phyloP scores from a whole-genome alignment of 2,888 invertebrate genomes.

The Trissoscelio sp. region DNA sequence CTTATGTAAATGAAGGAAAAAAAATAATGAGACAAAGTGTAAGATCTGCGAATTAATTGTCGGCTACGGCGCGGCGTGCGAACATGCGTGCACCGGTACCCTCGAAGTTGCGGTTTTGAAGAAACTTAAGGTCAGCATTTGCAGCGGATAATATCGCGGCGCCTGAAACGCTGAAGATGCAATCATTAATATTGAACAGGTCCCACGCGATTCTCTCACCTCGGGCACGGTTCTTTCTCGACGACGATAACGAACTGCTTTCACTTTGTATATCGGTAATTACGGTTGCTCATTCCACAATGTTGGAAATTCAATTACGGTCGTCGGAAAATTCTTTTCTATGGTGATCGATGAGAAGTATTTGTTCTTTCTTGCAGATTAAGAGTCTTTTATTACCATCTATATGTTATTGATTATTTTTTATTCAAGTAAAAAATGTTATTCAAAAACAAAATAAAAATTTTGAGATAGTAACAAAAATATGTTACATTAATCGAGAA shows the following conservation, averaged over 20 bases:
- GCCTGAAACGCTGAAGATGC: slow-evolving; percentile 49
- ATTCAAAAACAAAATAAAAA: no score
- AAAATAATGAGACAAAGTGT: slow-evolving; percentile 51
- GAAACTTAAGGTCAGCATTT: slow-evolving; percentile 60
- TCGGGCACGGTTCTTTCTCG: slow-evolving; percentile 43
- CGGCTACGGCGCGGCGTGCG: slow-evolving; percentile 72
- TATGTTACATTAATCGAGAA: no score
- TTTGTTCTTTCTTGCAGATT: no score
- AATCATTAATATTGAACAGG: slow-evolving; percentile 64
- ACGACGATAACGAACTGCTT: slow-evolving; percentile 69
- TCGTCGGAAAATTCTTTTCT: slow-evolving; percentile 25
- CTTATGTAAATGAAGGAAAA: slow-evolving; percentile 59
- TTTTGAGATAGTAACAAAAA: no score
- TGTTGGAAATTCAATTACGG: slow-evolving; percentile 47
- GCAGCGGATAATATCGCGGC: slow-evolving; percentile 53
- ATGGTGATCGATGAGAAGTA: no score
- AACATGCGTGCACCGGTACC: slow-evolving; percentile 62
- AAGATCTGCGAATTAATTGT: slow-evolving; percentile 64
- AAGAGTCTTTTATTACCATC: no score
- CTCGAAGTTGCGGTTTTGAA: slow-evolving; percentile 35
- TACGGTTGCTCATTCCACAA: slow-evolving; percentile 40
- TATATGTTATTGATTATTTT: no score
- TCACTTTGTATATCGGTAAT: slow-evolving; percentile 69
- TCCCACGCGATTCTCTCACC: slow-evolving; percentile 68
- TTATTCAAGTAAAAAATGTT: no score